Evolutionary conservation across 2,888 invertebrate species (phyloP), one percentile per base, ranked within the genome.

Genomic region (Athripsodes cinereus): DNA sequence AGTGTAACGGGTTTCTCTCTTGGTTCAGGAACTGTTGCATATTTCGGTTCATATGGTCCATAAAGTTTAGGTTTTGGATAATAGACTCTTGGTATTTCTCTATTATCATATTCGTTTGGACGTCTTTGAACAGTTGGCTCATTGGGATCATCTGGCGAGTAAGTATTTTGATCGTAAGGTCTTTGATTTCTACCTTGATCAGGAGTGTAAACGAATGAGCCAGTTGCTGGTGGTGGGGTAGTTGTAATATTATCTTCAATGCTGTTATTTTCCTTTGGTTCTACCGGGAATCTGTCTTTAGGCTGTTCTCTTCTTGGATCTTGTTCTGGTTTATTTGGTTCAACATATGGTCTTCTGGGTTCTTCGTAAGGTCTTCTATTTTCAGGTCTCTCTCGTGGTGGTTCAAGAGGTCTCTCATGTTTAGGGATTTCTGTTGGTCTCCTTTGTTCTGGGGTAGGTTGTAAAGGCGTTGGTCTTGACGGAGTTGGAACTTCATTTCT

Each of bases 341-440:
- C 26, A 22, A 22, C 50, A 50, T 40, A 13, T 13, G 22, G 50
- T n/a, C 50, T 50, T 50, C 22, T 16, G 20, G 21, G 22, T 50
- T 6, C 19, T 22, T 22, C 50, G 21, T 50, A 21, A 21, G 50
- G 22, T 20, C 21, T 16, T 20, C 20, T 11, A 49, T 49, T 13
- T 49, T 49, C 49, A 8, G 49, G 49, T n/a, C 16, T 11, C 20
- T 48, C 8, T 19, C 10, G 53, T 55, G 16, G 63, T 53, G 1
- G 64, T 66, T 16, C 5, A 67, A 60, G 0, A 59, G 61, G 58
- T 48, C 1, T 64, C 65, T 0, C 65, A 66, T 35, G 53, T 51
- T 22, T 57, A 52, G 10, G 57, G 35, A 5, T 50, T 54, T 16
- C 11, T 20, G 22, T 16, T 2, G 44, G 44, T 18, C 44, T 44